Percentiles rank a stretch among this genome's conserved stretches.
Evolutionary conservation across 2,888 invertebrate species (phyloP).

Genomic region (Nemotelus pantherinus): DNA sequence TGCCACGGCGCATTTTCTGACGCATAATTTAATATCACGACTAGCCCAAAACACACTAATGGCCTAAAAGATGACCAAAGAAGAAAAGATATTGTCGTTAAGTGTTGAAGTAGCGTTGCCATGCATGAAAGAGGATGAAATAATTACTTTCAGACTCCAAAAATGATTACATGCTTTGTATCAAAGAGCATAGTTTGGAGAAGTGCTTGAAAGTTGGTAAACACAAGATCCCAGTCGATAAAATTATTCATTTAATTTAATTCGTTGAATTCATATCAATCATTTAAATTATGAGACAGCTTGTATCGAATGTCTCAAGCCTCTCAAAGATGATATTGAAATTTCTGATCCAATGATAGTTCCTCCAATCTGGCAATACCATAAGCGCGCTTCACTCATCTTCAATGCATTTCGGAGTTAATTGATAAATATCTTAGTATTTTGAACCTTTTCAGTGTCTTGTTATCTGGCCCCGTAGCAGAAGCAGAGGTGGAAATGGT

Average conservation of each 20-base stretch:
- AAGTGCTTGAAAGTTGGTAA: no score
- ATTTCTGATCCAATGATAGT: no score
- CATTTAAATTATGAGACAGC: background rate
- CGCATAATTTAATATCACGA: slow-evolving; percentile 40
- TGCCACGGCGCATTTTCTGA: slow-evolving; percentile 28
- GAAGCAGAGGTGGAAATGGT: slow-evolving; percentile 43
- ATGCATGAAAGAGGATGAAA: background rate
- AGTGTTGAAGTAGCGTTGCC: background rate
- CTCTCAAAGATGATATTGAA: no score
- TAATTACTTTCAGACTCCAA: no score
- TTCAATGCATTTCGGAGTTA: slow-evolving; percentile 21
- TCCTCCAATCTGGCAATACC: slow-evolving; percentile 14
- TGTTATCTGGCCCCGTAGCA: slow-evolving; percentile 27
- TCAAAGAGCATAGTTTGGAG: no score
- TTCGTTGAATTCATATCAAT: no score
- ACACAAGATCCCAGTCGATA: background rate
- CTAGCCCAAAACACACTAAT: slow-evolving; percentile 35
- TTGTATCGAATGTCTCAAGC: no score
- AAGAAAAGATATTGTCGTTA: background rate
- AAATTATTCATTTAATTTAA: background rate
- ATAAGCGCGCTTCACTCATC: background rate
- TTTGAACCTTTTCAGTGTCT: slow-evolving; percentile 40
- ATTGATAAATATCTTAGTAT: slow-evolving; percentile 35
- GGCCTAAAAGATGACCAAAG: slow-evolving; percentile 22
- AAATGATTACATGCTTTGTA: no score